These are phyloP conservation scores for Leptopilina boulardi DNA, from an alignment of 1,140 invertebrate species.

Conservation along the genomic window DNA sequence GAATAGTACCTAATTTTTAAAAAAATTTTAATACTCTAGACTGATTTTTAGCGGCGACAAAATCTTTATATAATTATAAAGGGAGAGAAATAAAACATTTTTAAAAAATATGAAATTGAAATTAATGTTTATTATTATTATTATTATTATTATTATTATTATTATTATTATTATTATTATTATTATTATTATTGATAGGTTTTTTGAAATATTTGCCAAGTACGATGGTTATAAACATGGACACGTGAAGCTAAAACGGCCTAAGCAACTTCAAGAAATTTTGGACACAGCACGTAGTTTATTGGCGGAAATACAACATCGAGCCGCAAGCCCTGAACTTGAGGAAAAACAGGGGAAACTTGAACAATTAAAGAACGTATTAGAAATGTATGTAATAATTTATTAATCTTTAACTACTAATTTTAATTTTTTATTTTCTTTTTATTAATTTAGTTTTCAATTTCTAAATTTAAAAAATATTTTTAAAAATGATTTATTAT, in stretches of 20 bases:
- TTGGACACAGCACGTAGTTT: conserved; percentile 94
- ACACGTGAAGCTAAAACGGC: conserved; percentile 98
- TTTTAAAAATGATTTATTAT: too few relatives aligned
- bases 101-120: too few relatives aligned
- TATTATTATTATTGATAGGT: conserved; percentile 78
- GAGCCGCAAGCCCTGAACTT: conserved; percentile 91
- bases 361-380: conserved; percentile 97
- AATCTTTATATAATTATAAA: too few relatives aligned
- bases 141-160: background rate
- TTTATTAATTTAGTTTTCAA: conserved; percentile 45
- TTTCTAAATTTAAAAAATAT: too few relatives aligned
- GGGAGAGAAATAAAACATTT: too few relatives aligned
- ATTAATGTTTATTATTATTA: too few relatives aligned
- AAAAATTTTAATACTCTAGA: too few relatives aligned
- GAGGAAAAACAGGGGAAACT: conserved; percentile 97
- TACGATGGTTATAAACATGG: conserved; percentile 97
- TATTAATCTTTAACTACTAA: background rate
- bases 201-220: conserved; percentile 99
- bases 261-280: conserved; percentile 98
- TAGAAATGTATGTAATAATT: conserved; percentile 92
- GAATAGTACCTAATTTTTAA: too few relatives aligned
- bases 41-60: too few relatives aligned
- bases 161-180: conserved; percentile 24
- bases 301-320: conserved; percentile 90
- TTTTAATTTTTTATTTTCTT: background rate